Conservation (phyloP, 2,888 invertebrate genomes). For the Eulithis prunata region DNA sequence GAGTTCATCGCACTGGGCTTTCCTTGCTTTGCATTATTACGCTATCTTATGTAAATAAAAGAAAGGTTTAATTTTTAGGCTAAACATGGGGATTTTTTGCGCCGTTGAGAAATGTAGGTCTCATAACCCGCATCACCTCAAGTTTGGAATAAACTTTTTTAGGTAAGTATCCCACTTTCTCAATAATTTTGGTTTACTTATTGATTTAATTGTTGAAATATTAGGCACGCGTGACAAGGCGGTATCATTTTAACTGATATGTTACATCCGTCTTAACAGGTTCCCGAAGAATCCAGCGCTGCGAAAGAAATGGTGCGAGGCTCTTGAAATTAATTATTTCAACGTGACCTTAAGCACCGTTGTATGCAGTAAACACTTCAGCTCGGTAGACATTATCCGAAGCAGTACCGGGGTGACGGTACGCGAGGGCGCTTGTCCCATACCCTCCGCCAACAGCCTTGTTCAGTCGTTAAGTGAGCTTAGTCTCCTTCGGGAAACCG, state of each 20-base stretch:
- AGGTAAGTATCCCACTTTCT: conserved; percentile 4
- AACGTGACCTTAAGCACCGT: not conserved
- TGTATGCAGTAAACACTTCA: conserved; percentile 17
- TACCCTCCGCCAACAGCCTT: not conserved
- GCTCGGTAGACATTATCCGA: not conserved
- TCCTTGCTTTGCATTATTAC: not conserved
- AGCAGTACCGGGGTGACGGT: not conserved
- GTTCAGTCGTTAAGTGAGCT: conserved; percentile 9
- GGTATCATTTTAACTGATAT: not conserved
- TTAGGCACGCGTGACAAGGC: not conserved
- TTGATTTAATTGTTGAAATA: not conserved
- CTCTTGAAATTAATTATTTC: not conserved
- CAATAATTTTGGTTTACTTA: not conserved
- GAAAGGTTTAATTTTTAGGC: conserved; percentile 10
- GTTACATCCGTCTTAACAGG: conserved; percentile 3
- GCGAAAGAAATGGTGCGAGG: conserved; percentile 6
- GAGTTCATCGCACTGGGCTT: conserved; percentile 4
- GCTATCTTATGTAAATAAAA: not conserved
- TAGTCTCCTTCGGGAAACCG: conserved; percentile 1
- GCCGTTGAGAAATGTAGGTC: conserved; percentile 6
- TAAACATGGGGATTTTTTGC: conserved; percentile 9
- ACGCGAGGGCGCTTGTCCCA: conserved; percentile 5
- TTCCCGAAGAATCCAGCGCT: not conserved
- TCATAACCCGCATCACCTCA: conserved; percentile 6
- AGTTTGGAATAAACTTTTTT: conserved; percentile 12